These are phyloP conservation scores for Eptatretus atami DNA, from an alignment of 2,797 vertebrate species.

Conservation along the genomic window DNA sequence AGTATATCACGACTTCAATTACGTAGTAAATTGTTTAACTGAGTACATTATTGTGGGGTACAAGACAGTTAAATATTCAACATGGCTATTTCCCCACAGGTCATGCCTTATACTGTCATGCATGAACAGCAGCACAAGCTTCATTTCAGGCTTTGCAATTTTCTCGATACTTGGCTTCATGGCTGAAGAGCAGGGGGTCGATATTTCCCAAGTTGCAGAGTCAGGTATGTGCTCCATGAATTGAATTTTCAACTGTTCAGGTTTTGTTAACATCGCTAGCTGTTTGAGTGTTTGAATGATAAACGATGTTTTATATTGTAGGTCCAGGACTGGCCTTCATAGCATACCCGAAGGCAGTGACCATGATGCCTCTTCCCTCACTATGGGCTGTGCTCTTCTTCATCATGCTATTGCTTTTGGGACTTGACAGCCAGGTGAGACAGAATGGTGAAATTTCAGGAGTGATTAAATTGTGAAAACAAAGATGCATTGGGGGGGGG, in stretches of 20 bases:
- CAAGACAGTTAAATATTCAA: no score
- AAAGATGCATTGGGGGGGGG: no score
- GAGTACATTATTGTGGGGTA: no score
- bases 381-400: slow-evolving; percentile 98
- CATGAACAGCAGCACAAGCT: slow-evolving; percentile 99
- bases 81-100: slow-evolving; percentile 35
- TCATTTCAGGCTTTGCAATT: slow-evolving; percentile 99
- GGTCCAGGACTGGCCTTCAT: slow-evolving; percentile 96
- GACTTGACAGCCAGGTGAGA: slow-evolving; percentile 90
- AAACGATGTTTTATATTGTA: slow-evolving; percentile 14
- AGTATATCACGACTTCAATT: no score
- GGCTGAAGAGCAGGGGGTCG: slow-evolving; percentile 99
- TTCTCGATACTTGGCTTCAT: slow-evolving; percentile 99
- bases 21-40: no score
- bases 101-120: slow-evolving; percentile 99
- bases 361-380: slow-evolving; percentile 90
- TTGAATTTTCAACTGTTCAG: no score
- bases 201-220: slow-evolving; percentile 99
- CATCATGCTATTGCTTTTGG: slow-evolving; percentile 95
- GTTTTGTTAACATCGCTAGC: no score
- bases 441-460: no score
- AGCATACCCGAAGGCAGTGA: slow-evolving; percentile 90
- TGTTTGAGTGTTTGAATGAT: no score
- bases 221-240: slow-evolving; percentile 45
- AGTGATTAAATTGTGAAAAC: no score